A percentile compares a stretch with the other conserved stretches of the same genome.
Conservation (phyloP, 2,797 vertebrate genomes). For the Liparis tanakae region DNA sequence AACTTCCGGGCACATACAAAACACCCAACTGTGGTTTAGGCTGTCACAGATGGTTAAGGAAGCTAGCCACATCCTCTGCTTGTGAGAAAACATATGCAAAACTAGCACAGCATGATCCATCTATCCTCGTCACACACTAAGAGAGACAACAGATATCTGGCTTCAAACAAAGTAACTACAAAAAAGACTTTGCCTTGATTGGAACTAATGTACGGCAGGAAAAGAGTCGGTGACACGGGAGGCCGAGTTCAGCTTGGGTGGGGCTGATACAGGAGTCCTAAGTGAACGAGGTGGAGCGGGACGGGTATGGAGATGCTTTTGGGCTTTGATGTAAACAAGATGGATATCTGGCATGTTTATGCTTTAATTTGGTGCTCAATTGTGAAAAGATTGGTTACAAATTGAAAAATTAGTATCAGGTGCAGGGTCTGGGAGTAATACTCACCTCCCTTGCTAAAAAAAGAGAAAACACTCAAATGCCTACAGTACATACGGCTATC, state of each 20-base stretch:
- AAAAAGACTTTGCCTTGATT: slow-evolving; percentile 72
- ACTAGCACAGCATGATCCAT: slow-evolving; percentile 50
- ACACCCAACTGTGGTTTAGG: slow-evolving; percentile 3
- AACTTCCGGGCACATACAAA: background rate
- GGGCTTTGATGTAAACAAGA: slow-evolving; percentile 84
- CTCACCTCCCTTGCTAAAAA: slow-evolving; percentile 51
- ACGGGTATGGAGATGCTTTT: slow-evolving; percentile 54
- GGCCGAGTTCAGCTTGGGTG: slow-evolving; percentile 47
- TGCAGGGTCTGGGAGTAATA: slow-evolving; percentile 74
- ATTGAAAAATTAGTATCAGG: slow-evolving; percentile 87
- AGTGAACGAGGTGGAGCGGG: slow-evolving; percentile 46
- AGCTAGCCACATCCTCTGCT: slow-evolving; percentile 27
- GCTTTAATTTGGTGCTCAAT: slow-evolving; percentile 81
- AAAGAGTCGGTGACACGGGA: slow-evolving; percentile 51
- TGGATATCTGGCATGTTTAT: slow-evolving; percentile 84
- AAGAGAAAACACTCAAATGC: slow-evolving; percentile 45
- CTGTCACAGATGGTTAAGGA: slow-evolving; percentile 22
- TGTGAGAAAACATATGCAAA: slow-evolving; percentile 28
- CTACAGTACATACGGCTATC: slow-evolving; percentile 44
- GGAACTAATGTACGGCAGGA: slow-evolving; percentile 74
- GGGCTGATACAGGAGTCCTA: slow-evolving; percentile 47
- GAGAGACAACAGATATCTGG: slow-evolving; percentile 47
- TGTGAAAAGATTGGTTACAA: slow-evolving; percentile 83
- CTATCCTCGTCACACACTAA: slow-evolving; percentile 64
- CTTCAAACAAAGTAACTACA: slow-evolving; percentile 50